Evolutionary conservation across 2,113 vertebrate species (phyloP).

Genomic region (Cottus gobio): DNA sequence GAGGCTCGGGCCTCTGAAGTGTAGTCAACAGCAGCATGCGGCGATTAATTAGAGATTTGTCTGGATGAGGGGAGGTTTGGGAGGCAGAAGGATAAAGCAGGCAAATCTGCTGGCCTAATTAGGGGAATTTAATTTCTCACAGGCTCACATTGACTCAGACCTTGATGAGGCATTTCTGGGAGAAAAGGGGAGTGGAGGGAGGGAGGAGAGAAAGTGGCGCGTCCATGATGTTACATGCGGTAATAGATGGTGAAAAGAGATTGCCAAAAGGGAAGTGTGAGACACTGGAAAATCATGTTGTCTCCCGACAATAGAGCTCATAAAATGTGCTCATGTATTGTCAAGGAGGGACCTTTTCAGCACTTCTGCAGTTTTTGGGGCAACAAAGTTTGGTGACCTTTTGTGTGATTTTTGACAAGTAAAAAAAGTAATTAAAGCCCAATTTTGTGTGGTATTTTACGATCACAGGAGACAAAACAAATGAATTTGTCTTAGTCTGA

Average conservation of each 20-base stretch:
- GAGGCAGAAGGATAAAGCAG: slow-evolving; percentile 73
- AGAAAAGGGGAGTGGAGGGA: slow-evolving; percentile 8
- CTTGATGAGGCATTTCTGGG: slow-evolving; percentile 68
- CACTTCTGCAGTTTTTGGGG: not conserved
- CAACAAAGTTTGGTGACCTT: slow-evolving; percentile 20
- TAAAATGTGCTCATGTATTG: slow-evolving; percentile 38
- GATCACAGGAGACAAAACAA: not conserved
- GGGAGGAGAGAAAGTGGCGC: slow-evolving; percentile 16
- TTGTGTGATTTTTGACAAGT: no score
- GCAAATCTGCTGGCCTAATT: slow-evolving; percentile 79
- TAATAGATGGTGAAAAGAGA: slow-evolving; percentile 46
- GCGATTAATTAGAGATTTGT: slow-evolving; percentile 80
- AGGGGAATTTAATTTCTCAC: slow-evolving; percentile 80
- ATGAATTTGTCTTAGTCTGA: not conserved
- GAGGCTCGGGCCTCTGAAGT: slow-evolving; percentile 65
- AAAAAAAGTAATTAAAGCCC: not conserved
- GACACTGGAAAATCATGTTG: slow-evolving; percentile 31
- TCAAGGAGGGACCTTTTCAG: slow-evolving; percentile 9
- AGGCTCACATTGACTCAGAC: slow-evolving; percentile 73
- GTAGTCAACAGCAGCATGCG: slow-evolving; percentile 73
- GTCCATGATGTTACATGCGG: slow-evolving; percentile 48
- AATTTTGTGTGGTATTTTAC: not conserved
- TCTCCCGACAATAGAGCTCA: slow-evolving; percentile 35
- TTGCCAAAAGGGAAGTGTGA: slow-evolving; percentile 28
- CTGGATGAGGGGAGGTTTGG: slow-evolving; percentile 73